A percentile compares a stretch with the other conserved stretches of the same genome.
phyloP scores from a whole-genome alignment of 2,888 invertebrate species.

The Agriopis aurantiaria region DNA sequence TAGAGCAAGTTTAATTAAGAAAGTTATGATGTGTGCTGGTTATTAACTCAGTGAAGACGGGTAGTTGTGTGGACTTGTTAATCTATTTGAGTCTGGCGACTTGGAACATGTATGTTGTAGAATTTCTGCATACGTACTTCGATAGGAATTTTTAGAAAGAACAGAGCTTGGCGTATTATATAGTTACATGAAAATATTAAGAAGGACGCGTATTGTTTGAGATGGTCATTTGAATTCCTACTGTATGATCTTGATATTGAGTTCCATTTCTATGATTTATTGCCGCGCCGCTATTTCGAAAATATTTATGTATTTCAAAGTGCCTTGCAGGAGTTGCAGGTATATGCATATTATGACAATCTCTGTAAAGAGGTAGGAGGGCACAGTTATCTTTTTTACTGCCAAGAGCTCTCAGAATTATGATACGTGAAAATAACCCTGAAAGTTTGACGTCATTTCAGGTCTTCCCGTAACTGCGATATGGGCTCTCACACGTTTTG shows the following conservation, averaged over 20 bases:
- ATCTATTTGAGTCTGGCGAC: slow-evolving; percentile 36
- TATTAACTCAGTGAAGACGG: slow-evolving; percentile 41
- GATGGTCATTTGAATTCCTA: no score
- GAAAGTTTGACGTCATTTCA: slow-evolving; percentile 32
- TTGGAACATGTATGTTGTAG: slow-evolving; percentile 18
- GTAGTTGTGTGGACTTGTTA: slow-evolving; percentile 39
- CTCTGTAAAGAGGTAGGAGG: slow-evolving; percentile 1
- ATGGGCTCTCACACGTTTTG: slow-evolving; percentile 8
- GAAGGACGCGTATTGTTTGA: no score
- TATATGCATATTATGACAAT: neutral
- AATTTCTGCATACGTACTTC: slow-evolving; percentile 1
- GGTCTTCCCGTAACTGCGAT: slow-evolving; percentile 26
- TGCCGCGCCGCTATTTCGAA: no score
- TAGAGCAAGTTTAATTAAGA: slow-evolving; percentile 51
- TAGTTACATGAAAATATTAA: no score
- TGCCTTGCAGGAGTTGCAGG: no score
- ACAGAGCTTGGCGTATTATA: neutral
- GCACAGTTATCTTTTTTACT: slow-evolving; percentile 29
- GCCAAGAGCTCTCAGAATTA: slow-evolving; percentile 28
- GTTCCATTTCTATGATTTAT: no score
- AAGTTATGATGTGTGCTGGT: slow-evolving; percentile 53
- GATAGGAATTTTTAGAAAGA: slow-evolving; percentile 6
- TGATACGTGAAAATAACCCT: slow-evolving; percentile 19
- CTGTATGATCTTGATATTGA: no score
- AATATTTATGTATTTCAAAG: no score